These are phyloP conservation scores for Lithobates pipiens DNA, from an alignment of 2,797 vertebrate genomes.

Conservation along the genomic window DNA sequence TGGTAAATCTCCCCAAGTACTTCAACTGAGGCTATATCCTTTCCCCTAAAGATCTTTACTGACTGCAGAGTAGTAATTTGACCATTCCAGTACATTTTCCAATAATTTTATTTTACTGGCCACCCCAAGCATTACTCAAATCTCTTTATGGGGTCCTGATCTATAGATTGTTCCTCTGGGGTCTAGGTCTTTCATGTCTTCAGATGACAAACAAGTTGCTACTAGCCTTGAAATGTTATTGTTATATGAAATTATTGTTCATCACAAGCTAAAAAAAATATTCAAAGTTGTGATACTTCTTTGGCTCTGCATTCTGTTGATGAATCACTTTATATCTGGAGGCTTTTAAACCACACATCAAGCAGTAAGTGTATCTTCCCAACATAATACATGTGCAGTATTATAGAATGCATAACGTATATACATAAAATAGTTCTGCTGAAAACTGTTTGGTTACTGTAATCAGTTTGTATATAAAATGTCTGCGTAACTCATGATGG, in stretches of 20 bases:
- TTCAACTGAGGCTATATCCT: background rate
- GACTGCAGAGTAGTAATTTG: background rate
- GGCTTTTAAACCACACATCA: background rate
- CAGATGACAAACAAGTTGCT: too few relatives aligned
- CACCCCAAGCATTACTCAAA: background rate
- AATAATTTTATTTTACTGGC: background rate
- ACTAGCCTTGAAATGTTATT: too few relatives aligned
- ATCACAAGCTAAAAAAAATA: too few relatives aligned
- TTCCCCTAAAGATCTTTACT: background rate
- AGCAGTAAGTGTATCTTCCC: background rate
- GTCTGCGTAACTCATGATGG: too few relatives aligned
- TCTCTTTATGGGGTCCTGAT: background rate
- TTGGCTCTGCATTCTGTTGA: background rate
- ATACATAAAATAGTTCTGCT: too few relatives aligned
- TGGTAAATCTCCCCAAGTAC: background rate
- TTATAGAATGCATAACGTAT: background rate
- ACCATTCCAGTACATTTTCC: background rate
- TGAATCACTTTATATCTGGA: background rate
- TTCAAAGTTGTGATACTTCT: background rate
- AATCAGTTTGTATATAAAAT: too few relatives aligned
- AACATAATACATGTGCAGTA: background rate
- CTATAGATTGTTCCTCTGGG: background rate
- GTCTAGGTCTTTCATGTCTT: too few relatives aligned
- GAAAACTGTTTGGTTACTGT: too few relatives aligned
- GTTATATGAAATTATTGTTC: too few relatives aligned